Conservation (phyloP, 1,140 invertebrate species). For the Lordiphosa mommai region DNA sequence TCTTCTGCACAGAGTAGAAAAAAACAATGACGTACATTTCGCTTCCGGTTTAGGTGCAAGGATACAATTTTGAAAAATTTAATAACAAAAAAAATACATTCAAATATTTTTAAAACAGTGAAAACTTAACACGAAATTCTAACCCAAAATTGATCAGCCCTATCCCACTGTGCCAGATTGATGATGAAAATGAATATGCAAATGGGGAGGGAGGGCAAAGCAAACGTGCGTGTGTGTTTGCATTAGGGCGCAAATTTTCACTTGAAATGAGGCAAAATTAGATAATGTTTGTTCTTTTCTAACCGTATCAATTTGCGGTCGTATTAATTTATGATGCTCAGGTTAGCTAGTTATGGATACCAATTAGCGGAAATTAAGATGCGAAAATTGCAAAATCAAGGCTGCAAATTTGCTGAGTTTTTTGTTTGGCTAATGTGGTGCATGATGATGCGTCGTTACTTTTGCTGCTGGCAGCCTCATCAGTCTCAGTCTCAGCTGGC, state of each 20-base stretch:
- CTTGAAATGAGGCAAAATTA: background rate
- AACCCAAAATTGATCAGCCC: no score
- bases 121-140: no score
- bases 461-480: background rate
- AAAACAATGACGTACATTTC: no score
- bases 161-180: background rate
- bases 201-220: slow-evolving; percentile 20
- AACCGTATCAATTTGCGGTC: slow-evolving; percentile 25
- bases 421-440: no score
- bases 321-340: slow-evolving; percentile 3
- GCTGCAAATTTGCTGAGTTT: no score
- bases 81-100: no score
- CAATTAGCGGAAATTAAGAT: slow-evolving; percentile 28
- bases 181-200: slow-evolving; percentile 40
- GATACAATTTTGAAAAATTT: no score
- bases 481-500: slow-evolving; percentile 7
- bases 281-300: background rate
- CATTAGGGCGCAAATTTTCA: no score
- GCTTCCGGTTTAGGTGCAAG: no score
- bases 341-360: slow-evolving; percentile 28
- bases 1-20: no score
- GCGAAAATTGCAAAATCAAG: no score
- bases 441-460: background rate
- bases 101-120: no score
- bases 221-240: slow-evolving; percentile 1